Base-by-base conservation (phyloP, 2,888 invertebrate species). In the Allacma fusca region DNA sequence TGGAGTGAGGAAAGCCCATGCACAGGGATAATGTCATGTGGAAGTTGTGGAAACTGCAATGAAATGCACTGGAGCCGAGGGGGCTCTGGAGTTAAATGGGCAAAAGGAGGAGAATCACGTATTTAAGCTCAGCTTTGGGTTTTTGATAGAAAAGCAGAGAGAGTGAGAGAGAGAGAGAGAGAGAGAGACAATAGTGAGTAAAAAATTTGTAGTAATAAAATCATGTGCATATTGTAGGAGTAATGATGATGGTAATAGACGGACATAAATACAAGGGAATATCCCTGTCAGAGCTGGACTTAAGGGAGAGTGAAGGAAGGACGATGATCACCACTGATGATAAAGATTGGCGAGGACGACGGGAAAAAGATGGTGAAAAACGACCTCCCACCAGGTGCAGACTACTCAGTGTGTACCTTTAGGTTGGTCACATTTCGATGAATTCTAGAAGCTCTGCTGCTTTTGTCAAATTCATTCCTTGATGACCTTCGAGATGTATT, bases 401-500 rank as follows among this genome's bases (percentile, higher is more conserved):
- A 57, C 62, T 44, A 64, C 34, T 29, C 67, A 71, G 76, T 75
- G 80, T 81, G 81, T 81, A 81, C 79, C 12, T 24, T 19, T 62
- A 62, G 23, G 81, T 83, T 83, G 83, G 83, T 83, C 83, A 83
- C 83, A 82, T 83, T 81, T 81, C 80, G 78, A 83, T 82, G 82
- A 83, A 82, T 83, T 83, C 81, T 80, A 80, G 69, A 62, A 78
- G 80, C 79, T 77, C 69, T 74, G 50, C 24, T 73, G 64, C 75
- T 67, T 69, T 74, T 76, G 44, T 74, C 73, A 40, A 79, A 67
- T 67, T 71, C 70, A 69, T 70, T 74, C 59, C 69, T 44, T 69
- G 76, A 79, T 79, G 79, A 79, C 79, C 79, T 79, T 79, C 79
- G 74, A 62, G 65, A 78, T 50, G 70, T 70, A 76, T 76, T 76